Evolutionary conservation across 2,797 vertebrate genomes (phyloP).

Genomic region (Coendou prehensilis): DNA sequence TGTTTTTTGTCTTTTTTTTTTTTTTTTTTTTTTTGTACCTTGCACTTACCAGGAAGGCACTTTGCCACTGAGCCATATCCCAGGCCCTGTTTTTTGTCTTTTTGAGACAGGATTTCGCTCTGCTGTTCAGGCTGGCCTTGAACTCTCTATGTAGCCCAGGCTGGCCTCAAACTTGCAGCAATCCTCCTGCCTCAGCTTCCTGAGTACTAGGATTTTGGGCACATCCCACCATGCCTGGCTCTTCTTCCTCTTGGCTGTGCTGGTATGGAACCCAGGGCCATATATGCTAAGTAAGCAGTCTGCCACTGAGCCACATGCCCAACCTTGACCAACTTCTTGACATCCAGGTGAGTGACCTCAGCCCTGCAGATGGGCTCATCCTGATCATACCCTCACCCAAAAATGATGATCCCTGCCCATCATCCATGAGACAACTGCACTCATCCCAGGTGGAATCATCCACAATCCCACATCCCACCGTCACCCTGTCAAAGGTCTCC

Average conservation of each 20-base stretch:
- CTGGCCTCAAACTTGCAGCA: background rate
- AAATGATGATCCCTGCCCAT: background rate
- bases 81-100: background rate
- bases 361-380: background rate
- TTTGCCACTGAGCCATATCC: too few species aligned
- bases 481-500: background rate
- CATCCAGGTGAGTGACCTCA: background rate
- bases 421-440: background rate
- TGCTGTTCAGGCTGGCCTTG: background rate
- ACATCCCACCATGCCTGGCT: background rate
- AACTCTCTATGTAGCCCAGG: background rate
- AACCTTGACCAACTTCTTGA: background rate
- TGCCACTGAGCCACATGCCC: background rate
- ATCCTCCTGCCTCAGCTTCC: background rate
- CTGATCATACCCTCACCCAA: background rate
- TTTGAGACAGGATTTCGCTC: background rate
- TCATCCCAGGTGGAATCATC: background rate
- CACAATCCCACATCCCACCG: background rate
- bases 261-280: background rate
- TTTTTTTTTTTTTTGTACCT: too few species aligned
- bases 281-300: too few species aligned
- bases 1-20: background rate
- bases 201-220: background rate
- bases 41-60: too few species aligned
- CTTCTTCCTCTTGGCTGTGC: background rate